phyloP scores from a whole-genome alignment of 2,888 invertebrate genomes.

The Metalampra italica region DNA sequence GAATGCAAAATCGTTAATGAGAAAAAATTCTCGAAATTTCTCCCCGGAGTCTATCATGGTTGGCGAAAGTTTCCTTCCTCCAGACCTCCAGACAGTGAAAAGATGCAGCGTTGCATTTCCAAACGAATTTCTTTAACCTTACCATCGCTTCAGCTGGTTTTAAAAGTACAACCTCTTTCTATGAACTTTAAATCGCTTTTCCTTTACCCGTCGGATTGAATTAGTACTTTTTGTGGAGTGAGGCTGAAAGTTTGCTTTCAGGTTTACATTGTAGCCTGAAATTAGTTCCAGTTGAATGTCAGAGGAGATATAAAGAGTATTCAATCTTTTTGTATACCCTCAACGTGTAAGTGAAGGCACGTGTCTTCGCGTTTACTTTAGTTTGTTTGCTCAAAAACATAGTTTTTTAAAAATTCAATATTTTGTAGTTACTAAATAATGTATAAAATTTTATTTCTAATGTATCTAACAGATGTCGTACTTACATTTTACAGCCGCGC shows the following conservation, averaged over 20 bases:
- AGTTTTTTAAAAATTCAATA: too few species aligned
- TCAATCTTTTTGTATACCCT: constrained; percentile 23
- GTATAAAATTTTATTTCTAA: too few species aligned
- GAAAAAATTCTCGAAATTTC: constrained; percentile 30
- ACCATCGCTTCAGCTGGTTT: constrained; percentile 8
- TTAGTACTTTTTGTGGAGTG: constrained; percentile 15
- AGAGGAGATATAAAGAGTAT: constrained; percentile 44
- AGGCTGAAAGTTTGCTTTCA: constrained; percentile 37
- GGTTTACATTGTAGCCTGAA: constrained; percentile 55
- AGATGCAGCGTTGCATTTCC: constrained; percentile 46
- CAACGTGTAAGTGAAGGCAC: background rate
- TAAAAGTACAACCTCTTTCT: constrained; percentile 23
- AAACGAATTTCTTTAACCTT: constrained; percentile 17
- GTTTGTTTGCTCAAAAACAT: background rate
- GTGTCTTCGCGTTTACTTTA: background rate
- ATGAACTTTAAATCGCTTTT: constrained; percentile 24
- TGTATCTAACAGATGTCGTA: too few species aligned
- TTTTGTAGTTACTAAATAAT: too few species aligned
- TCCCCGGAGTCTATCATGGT: constrained; percentile 28
- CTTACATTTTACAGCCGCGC: too few species aligned
- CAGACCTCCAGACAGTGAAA: constrained; percentile 31
- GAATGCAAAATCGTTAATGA: constrained; percentile 46
- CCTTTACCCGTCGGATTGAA: constrained; percentile 2
- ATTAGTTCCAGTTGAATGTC: constrained; percentile 61
- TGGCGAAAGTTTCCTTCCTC: constrained; percentile 41